Percentiles rank a stretch among this genome's conserved stretches.
Conservation (phyloP, 2,797 vertebrate genomes). For the Eidolon dupreanum region DNA sequence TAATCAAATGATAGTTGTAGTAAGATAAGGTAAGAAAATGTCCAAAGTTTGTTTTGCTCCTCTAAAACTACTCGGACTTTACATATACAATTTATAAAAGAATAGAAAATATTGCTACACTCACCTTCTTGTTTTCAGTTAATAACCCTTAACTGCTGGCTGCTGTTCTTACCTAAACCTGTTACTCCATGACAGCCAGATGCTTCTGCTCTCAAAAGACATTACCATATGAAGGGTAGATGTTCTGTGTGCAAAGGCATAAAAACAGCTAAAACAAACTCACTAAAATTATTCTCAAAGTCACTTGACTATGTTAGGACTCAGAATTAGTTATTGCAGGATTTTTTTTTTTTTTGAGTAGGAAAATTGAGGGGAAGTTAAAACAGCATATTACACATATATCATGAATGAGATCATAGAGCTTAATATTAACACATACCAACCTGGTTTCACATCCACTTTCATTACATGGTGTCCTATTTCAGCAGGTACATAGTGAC, state of each 20-base stretch:
- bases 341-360: background rate
- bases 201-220: background rate
- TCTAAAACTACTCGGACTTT: background rate
- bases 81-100: background rate
- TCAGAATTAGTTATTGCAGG: background rate
- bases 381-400: background rate
- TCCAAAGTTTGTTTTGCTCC: background rate
- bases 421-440: background rate
- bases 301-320: background rate
- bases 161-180: background rate
- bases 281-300: background rate
- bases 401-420: background rate
- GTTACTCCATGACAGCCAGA: background rate
- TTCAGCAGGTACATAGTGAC: background rate
- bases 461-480: background rate
- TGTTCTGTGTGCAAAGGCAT: background rate
- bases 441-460: background rate
- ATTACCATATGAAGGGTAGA: background rate
- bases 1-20: background rate
- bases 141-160: background rate
- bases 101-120: background rate
- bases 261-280: background rate
- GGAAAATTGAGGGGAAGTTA: background rate
- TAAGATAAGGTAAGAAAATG: background rate
- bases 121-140: background rate